Conservation (phyloP, 2,113 vertebrate genomes). For the Hoplias malabaricus region DNA sequence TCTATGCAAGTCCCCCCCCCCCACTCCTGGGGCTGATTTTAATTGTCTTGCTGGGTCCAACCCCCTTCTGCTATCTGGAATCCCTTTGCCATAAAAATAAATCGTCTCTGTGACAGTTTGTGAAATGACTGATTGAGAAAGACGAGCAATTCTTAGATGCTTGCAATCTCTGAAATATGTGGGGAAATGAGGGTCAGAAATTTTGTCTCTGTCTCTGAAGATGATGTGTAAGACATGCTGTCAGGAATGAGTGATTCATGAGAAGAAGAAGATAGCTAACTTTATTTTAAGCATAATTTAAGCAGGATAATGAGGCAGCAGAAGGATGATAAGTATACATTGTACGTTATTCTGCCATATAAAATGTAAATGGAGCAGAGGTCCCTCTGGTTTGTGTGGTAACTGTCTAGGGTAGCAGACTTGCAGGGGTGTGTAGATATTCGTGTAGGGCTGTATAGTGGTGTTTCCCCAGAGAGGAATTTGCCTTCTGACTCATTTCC, state of each 20-base stretch:
- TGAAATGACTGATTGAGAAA: background rate
- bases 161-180: background rate
- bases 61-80: background rate
- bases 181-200: background rate
- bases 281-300: background rate
- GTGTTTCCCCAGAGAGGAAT: background rate
- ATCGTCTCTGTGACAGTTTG: background rate
- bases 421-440: background rate
- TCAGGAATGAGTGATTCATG: background rate
- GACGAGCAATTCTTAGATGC: background rate
- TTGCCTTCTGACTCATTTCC: constrained; percentile 20
- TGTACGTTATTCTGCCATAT: background rate
- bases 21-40: too few relatives aligned
- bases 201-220: background rate
- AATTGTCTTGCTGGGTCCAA: too few relatives aligned
- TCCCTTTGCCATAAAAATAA: background rate
- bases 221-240: background rate
- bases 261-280: background rate
- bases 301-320: background rate
- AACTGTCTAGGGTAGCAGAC: background rate
- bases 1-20: too few relatives aligned
- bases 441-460: background rate
- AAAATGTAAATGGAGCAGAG: background rate
- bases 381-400: background rate
- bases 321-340: too few relatives aligned